These are phyloP conservation scores for Drosophila quadrilineata DNA, from an alignment of 1,140 invertebrate genomes.

Conservation along the genomic window DNA sequence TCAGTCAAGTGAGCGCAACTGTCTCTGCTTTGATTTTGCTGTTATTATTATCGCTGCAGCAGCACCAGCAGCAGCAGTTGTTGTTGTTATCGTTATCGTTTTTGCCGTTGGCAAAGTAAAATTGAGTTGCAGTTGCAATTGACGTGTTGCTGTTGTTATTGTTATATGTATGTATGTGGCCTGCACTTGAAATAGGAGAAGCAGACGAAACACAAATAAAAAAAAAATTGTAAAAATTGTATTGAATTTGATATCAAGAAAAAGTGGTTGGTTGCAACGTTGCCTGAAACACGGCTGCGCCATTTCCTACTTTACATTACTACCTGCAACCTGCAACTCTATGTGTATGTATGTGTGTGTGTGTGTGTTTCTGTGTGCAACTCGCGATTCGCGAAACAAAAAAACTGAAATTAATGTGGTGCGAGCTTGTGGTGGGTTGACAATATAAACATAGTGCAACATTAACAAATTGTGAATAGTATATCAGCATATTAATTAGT, in stretches of 20 bases:
- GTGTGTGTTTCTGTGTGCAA: neutral
- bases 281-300: neutral
- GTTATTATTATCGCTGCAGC: slow-evolving; percentile 19
- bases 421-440: no score
- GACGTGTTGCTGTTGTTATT: slow-evolving; percentile 10
- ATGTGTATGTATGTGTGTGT: neutral
- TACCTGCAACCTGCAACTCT: neutral
- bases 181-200: slow-evolving; percentile 32
- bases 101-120: slow-evolving; percentile 13
- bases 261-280: slow-evolving; percentile 19
- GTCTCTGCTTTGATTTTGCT: slow-evolving; percentile 6
- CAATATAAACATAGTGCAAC: no score
- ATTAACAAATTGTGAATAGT: no score
- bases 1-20: slow-evolving; percentile 40
- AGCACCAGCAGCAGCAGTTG: no score
- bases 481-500: no score
- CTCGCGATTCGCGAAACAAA: neutral
- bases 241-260: slow-evolving; percentile 19
- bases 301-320: neutral
- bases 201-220: slow-evolving; percentile 7
- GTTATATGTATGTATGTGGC: neutral
- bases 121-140: slow-evolving; percentile 16
- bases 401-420: neutral
- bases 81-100: slow-evolving; percentile 12
- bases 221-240: neutral